Evolutionary conservation across 2,113 vertebrate species (phyloP).

Genomic region (Cervus canadensis): DNA sequence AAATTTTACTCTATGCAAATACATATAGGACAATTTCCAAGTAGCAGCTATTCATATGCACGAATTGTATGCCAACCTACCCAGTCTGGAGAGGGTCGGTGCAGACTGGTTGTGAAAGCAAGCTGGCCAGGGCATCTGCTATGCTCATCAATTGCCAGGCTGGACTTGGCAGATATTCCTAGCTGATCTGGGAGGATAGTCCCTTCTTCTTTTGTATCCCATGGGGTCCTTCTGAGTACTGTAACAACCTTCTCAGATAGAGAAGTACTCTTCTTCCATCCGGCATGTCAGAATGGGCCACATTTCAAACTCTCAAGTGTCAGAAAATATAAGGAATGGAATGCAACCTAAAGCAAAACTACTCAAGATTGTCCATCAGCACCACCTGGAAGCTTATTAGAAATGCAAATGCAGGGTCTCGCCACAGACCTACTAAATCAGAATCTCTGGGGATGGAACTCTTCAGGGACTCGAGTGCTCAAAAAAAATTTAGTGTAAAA

Average conservation of each 20-base stretch:
- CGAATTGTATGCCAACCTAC: background rate
- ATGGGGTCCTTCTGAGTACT: background rate
- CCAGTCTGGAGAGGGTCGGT: background rate
- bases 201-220: background rate
- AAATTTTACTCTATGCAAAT: constrained; percentile 24
- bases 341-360: background rate
- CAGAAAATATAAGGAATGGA: background rate
- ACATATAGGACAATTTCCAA: background rate
- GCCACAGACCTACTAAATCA: background rate
- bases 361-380: background rate
- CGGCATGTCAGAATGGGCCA: background rate
- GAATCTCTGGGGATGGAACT: background rate
- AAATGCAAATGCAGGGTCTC: background rate
- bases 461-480: background rate
- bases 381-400: background rate
- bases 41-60: background rate
- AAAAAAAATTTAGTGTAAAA: background rate
- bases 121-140: constrained; percentile 41
- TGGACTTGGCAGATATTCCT: background rate
- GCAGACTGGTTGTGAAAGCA: constrained; percentile 38
- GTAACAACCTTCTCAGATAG: background rate
- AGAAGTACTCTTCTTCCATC: background rate
- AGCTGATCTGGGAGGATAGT: background rate
- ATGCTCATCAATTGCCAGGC: background rate
- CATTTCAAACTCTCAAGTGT: background rate